Evolutionary conservation across 2,888 invertebrate species (phyloP), one percentile per base, ranked within the genome.

Genomic region (Bruchidius siliquastri): DNA sequence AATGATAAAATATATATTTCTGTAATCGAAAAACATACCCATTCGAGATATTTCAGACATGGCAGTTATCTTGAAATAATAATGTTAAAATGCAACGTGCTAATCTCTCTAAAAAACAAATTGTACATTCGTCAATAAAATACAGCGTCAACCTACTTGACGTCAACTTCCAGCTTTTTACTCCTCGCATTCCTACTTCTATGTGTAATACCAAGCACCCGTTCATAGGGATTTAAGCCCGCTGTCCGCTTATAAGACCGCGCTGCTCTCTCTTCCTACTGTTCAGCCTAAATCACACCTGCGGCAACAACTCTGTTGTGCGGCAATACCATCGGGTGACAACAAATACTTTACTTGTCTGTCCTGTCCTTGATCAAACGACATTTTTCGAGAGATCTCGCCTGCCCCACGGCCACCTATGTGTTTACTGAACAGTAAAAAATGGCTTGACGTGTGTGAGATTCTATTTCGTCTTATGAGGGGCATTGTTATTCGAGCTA

Each of bases 301-400:
- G 73, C 73, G 73, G 73, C 73, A 69, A 73, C 32, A 22, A 68
- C 71, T 73, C 69, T 22, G 71, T 73, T 71, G 73, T 21, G 21
- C 67, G 68, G 68, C 68, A 70, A 71, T 73, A 73, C 71, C 73
- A 68, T 49, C 49, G 49, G 73, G 71, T 71, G 73, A 73, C 73
- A 71, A 73, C 73, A 73, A 73, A 71, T 32, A 68, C 73, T 69
- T 73, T 71, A 66, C 73, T 73, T 73, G 73, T 73, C 73, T 70
- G 20, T 67, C 73, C 26, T 73, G 71, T 73, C 73, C 73, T 71
- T 73, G 68, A 73, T 73, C 68, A 68, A 73, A 71, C 70, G 73
- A 71, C 71, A 73, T 73, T 73, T 71, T 71, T 49, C 22, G 73
- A 49, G 49, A 49, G 49, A 49, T 49, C 49, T 13, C 49, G 49